phyloP scores from a whole-genome alignment of 2,888 invertebrate species.

The Synergus laeviventris region DNA sequence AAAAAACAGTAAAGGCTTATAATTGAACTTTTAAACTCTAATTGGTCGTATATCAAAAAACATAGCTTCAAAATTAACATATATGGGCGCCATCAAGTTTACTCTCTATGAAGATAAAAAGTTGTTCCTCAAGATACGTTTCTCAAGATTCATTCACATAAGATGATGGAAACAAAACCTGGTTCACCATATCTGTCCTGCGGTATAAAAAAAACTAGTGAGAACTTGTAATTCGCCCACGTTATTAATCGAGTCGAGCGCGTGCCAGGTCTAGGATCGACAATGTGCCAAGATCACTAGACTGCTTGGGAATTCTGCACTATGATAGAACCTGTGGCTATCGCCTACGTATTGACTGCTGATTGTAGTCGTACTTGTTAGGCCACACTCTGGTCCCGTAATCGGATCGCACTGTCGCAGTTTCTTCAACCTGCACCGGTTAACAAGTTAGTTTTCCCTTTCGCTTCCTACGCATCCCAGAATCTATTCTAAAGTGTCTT shows the following conservation, averaged over 20 bases:
- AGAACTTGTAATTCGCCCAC: background rate
- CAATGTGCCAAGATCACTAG: background rate
- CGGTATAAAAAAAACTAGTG: background rate
- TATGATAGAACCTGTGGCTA: constrained; percentile 6
- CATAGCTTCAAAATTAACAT: too few species aligned
- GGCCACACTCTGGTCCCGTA: constrained; percentile 25
- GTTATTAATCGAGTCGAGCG: constrained; percentile 36
- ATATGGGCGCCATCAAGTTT: background rate
- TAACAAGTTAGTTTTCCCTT: constrained; percentile 63
- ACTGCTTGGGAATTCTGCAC: background rate
- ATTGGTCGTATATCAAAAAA: too few species aligned
- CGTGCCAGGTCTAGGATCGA: constrained; percentile 43
- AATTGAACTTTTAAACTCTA: too few species aligned
- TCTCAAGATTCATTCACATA: background rate
- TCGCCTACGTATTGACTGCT: background rate
- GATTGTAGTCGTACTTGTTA: background rate
- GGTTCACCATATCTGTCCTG: background rate
- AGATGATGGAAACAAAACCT: background rate
- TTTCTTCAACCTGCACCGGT: constrained; percentile 59
- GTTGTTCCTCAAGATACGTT: background rate
- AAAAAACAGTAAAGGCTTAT: too few species aligned
- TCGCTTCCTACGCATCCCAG: constrained; percentile 67
- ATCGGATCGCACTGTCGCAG: constrained; percentile 38
- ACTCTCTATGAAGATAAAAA: background rate
- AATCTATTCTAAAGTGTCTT: constrained; percentile 49